A percentile compares a stretch with the other conserved stretches of the same genome.
phyloP scores from a whole-genome alignment of 1,140 invertebrate genomes.

The Arctopsyche grandis region DNA sequence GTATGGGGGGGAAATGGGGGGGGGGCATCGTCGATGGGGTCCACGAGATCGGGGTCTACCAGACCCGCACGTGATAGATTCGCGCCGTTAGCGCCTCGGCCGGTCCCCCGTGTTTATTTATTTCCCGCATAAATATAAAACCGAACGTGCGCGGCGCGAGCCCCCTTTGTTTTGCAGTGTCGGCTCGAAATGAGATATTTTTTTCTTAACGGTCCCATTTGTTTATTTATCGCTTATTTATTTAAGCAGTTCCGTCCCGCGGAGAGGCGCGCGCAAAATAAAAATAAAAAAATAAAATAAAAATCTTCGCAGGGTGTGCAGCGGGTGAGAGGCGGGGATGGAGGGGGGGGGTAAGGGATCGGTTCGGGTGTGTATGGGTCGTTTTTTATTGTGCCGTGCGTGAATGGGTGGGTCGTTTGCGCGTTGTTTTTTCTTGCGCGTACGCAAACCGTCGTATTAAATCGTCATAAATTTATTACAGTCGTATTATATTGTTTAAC shows the following conservation, averaged over 20 bases:
- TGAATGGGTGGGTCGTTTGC: conserved; percentile 3
- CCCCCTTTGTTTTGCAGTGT: conserved; percentile 48
- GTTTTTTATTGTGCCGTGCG: neutral
- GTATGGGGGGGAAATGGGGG: no score
- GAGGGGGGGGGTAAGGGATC: neutral
- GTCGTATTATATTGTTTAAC: neutral
- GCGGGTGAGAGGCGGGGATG: neutral
- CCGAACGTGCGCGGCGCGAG: conserved; percentile 11
- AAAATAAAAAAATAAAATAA: conserved; percentile 9
- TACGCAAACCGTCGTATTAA: conserved; percentile 21
- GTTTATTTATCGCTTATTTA: conserved; percentile 53
- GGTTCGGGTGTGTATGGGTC: conserved; percentile 12
- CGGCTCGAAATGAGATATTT: conserved; percentile 49
- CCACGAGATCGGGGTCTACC: no score
- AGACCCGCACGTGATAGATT: conserved; percentile 46
- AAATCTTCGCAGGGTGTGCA: neutral
- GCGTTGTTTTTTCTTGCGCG: conserved; percentile 4
- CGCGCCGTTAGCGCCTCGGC: conserved; percentile 40
- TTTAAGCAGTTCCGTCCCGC: conserved; percentile 41
- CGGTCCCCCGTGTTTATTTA: conserved; percentile 48
- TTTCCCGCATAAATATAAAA: conserved; percentile 45
- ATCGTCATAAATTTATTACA: conserved; percentile 18
- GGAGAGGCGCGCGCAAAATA: neutral
- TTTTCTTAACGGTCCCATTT: conserved; percentile 48
- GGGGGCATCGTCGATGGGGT: no score